Conservation (phyloP, 1,140 invertebrate genomes). For the Megalonaias nervosa region DNA sequence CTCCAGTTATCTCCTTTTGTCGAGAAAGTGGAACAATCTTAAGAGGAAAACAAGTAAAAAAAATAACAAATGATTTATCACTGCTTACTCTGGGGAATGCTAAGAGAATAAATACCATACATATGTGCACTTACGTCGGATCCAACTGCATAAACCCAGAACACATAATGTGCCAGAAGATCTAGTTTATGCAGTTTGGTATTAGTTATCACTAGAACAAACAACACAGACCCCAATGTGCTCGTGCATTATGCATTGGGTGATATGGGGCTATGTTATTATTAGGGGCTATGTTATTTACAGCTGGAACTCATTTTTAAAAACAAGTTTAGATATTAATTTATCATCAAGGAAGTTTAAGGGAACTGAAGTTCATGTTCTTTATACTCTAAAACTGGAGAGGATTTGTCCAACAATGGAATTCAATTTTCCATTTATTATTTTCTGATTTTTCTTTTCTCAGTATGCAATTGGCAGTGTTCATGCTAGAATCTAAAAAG, state of each 20-base stretch:
- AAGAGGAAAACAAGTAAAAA: constrained; percentile 31
- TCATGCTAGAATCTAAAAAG: too few species aligned
- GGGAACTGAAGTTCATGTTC: background rate
- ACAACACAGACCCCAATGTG: too few species aligned
- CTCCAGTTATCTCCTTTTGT: constrained; percentile 76
- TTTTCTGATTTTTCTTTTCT: too few species aligned
- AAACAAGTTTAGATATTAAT: background rate
- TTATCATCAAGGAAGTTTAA: background rate
- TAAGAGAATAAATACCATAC: background rate
- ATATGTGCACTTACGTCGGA: too few species aligned
- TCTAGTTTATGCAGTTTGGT: too few species aligned
- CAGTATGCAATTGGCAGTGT: too few species aligned
- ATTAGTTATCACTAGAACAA: too few species aligned
- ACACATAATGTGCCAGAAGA: too few species aligned
- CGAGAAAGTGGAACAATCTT: constrained; percentile 79
- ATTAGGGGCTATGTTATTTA: background rate
- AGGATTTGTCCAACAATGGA: background rate
- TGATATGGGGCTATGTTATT: background rate
- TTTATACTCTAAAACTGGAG: background rate
- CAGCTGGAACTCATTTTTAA: too few species aligned
- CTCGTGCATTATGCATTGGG: too few species aligned
- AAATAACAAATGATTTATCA: constrained; percentile 5
- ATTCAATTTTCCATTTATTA: background rate
- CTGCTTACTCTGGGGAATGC: background rate
- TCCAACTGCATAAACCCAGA: background rate